Evolutionary conservation across 2,888 invertebrate species (phyloP).

Genomic region (Ophion ellenae): DNA sequence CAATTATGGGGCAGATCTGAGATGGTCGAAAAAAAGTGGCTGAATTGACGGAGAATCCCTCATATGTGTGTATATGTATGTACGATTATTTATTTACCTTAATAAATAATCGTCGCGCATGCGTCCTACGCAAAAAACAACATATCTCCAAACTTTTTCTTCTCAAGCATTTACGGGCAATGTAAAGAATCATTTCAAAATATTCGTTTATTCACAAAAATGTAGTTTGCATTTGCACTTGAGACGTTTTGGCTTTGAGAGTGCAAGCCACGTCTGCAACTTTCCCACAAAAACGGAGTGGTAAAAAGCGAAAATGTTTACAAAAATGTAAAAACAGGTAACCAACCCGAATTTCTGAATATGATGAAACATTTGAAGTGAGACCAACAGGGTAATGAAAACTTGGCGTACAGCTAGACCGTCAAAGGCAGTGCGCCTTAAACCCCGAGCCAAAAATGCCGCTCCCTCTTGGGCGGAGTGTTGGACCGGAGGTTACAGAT

Average conservation of each 20-base stretch:
- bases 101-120: slow-evolving; percentile 1
- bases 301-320: not conserved
- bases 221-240: not conserved
- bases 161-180: no score
- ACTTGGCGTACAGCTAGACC: slow-evolving; percentile 59
- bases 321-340: slow-evolving; percentile 23
- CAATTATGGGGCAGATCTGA: no score
- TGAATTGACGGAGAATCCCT: no score
- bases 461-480: not conserved
- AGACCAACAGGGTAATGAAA: slow-evolving; percentile 57
- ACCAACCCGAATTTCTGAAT: slow-evolving; percentile 24
- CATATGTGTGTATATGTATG: no score
- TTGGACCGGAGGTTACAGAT: slow-evolving; percentile 45
- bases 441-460: slow-evolving; percentile 66
- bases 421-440: slow-evolving; percentile 38
- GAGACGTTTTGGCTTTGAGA: no score
- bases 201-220: no score
- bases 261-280: no score
- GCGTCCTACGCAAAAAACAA: not conserved
- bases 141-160: not conserved
- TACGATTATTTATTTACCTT: not conserved
- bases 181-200: no score
- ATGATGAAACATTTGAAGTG: slow-evolving; percentile 53
- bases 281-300: not conserved
- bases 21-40: no score